Evolutionary conservation across 53 echinoderm and acorn worm genomes (phyloP).

Genomic region (Echinometra lucunter): DNA sequence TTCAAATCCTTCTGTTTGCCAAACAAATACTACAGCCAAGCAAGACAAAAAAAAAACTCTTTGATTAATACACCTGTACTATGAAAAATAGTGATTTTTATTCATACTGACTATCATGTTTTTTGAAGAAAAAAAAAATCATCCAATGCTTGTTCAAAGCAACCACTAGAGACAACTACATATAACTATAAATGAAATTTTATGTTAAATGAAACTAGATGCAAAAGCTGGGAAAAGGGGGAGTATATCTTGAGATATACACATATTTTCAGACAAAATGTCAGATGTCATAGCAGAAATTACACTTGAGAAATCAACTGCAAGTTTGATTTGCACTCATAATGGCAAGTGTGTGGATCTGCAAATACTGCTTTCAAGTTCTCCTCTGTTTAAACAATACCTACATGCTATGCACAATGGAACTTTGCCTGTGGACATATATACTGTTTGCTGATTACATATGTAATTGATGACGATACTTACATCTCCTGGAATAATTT

Average conservation of each 20-base stretch:
- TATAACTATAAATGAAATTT: too few species aligned
- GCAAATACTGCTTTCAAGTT: conserved; percentile 8
- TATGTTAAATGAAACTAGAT: too few species aligned
- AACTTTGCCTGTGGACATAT: neutral
- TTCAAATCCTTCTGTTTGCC: too few species aligned
- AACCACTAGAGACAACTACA: too few species aligned
- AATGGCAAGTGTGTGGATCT: conserved; percentile 21
- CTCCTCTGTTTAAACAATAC: neutral
- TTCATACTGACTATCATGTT: too few species aligned
- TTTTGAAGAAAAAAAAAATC: too few species aligned
- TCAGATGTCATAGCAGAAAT: neutral
- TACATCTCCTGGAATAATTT: conserved; percentile 97
- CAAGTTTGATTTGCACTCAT: conserved; percentile 59
- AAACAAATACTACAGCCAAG: too few species aligned
- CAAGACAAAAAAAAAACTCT: too few species aligned
- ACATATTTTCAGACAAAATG: neutral
- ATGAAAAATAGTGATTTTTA: too few species aligned
- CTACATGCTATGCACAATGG: neutral
- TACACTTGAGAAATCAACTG: conserved; percentile 28
- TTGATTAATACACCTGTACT: too few species aligned
- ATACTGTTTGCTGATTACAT: neutral
- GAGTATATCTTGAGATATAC: neutral
- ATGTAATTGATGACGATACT: conserved; percentile 55
- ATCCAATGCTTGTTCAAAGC: too few species aligned
- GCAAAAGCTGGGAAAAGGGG: too few species aligned